phyloP scores from a whole-genome alignment of 2,888 invertebrate genomes.

The Masnerella sp. region DNA sequence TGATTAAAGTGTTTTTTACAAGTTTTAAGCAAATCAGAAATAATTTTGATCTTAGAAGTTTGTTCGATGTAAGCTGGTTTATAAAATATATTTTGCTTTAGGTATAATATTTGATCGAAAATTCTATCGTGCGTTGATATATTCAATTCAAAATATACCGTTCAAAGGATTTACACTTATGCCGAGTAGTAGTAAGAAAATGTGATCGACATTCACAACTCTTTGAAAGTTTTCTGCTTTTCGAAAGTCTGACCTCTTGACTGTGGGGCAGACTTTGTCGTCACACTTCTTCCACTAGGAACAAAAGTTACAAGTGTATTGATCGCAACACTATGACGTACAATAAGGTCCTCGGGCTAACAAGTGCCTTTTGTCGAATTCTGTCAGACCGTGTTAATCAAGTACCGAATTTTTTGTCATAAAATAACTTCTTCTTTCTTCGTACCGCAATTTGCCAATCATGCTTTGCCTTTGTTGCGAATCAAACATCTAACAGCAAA shows the following conservation, averaged over 20 bases:
- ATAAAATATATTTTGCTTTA: too few relatives aligned
- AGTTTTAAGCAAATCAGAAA: too few relatives aligned
- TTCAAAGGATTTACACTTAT: too few relatives aligned
- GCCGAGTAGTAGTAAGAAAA: neutral
- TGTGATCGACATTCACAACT: conserved; percentile 13
- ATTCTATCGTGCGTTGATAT: too few relatives aligned
- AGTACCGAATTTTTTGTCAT: conserved; percentile 15
- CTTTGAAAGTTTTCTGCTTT: conserved; percentile 22
- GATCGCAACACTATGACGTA: conserved; percentile 40
- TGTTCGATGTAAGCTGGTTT: too few relatives aligned
- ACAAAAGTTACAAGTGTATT: conserved; percentile 52
- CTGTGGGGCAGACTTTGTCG: conserved; percentile 36
- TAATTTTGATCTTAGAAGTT: too few relatives aligned
- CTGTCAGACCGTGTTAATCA: conserved; percentile 39
- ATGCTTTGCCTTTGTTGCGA: conserved; percentile 2
- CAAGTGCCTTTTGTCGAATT: conserved; percentile 40
- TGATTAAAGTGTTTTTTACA: too few relatives aligned
- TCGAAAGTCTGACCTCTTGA: conserved; percentile 38
- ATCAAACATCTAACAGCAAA: conserved; percentile 16
- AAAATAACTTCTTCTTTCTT: conserved; percentile 13
- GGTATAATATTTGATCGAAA: too few relatives aligned
- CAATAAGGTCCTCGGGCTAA: conserved; percentile 21
- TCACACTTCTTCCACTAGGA: conserved; percentile 36
- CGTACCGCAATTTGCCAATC: conserved; percentile 18
- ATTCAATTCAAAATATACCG: too few relatives aligned